Percentiles rank a stretch among this genome's conserved stretches.
Conservation (phyloP, 30 jellyfish, hydroid and myxozoan genomes). For the Clytia hemisphaerica region DNA sequence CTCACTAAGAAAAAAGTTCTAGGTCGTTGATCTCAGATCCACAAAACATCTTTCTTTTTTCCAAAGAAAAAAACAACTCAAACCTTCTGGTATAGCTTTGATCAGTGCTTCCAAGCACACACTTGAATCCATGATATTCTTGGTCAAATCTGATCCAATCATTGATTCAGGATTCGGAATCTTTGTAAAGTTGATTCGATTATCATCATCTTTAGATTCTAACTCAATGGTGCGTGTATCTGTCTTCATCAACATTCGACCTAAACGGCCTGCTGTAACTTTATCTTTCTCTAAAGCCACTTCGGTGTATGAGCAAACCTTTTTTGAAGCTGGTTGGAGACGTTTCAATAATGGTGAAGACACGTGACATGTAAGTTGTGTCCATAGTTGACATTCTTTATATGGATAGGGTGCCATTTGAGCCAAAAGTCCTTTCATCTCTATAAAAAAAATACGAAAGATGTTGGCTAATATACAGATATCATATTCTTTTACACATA, state of each 20-base stretch:
- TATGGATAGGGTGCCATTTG: constrained; percentile 74
- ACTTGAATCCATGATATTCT: constrained; percentile 49
- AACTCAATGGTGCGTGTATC: constrained; percentile 6
- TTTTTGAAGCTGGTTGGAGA: constrained; percentile 48
- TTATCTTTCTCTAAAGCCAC: constrained; percentile 26
- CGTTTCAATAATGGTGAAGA: constrained; percentile 41
- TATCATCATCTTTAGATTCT: neutral
- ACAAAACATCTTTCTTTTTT: too few relatives aligned
- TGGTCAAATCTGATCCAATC: constrained; percentile 50
- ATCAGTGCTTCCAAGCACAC: constrained; percentile 32
- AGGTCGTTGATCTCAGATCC: too few relatives aligned
- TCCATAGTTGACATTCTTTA: constrained; percentile 56
- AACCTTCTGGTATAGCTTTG: neutral
- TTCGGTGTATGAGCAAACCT: constrained; percentile 50
- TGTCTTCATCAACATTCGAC: neutral
- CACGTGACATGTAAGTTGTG: constrained; percentile 21
- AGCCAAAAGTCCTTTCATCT: constrained; percentile 28
- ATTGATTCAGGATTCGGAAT: constrained; percentile 66
- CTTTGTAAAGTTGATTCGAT: constrained; percentile 10
- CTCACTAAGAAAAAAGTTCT: too few relatives aligned
- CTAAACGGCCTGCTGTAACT: neutral
- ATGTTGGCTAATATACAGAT: neutral
- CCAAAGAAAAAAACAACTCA: too few relatives aligned
- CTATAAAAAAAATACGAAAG: neutral
- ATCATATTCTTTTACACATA: neutral